phyloP scores from a whole-genome alignment of 2,888 invertebrate species.

The Brachylomia viminalis region DNA sequence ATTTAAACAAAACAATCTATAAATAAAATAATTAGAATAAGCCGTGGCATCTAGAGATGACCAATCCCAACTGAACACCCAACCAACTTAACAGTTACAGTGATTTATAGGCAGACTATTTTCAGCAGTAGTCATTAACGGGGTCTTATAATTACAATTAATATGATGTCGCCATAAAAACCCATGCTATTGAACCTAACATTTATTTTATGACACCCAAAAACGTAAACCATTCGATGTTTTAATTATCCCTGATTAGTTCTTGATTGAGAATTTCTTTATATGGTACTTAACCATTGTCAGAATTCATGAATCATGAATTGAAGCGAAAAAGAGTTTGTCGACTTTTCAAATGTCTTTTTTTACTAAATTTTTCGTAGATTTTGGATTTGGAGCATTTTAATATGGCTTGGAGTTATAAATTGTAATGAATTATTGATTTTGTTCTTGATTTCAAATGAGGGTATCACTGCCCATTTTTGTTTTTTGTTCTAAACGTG shows the following conservation, averaged over 20 bases:
- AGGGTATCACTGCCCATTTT: neutral
- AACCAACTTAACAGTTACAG: neutral
- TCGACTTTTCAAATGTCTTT: neutral
- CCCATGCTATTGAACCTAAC: constrained; percentile 18
- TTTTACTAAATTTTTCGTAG: neutral
- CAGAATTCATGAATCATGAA: constrained; percentile 28
- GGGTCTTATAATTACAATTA: constrained; percentile 4
- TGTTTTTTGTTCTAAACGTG: too few relatives aligned
- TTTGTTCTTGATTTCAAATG: neutral
- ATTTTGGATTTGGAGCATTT: neutral
- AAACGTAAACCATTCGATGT: neutral
- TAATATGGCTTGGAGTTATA: neutral
- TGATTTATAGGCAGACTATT: constrained; percentile 10
- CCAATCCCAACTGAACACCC: too few relatives aligned
- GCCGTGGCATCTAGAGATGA: too few relatives aligned
- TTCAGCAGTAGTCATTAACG: neutral
- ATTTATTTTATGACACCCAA: constrained; percentile 22
- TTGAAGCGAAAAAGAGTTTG: neutral
- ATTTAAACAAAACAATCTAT: too few relatives aligned
- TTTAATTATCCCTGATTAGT: constrained; percentile 46
- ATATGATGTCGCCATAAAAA: constrained; percentile 18
- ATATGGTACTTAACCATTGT: constrained; percentile 15
- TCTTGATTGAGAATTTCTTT: constrained; percentile 25
- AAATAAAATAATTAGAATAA: too few relatives aligned
- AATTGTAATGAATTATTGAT: neutral